Base-by-base conservation (phyloP, 2,797 vertebrate species). In the Catharus ustulatus region DNA sequence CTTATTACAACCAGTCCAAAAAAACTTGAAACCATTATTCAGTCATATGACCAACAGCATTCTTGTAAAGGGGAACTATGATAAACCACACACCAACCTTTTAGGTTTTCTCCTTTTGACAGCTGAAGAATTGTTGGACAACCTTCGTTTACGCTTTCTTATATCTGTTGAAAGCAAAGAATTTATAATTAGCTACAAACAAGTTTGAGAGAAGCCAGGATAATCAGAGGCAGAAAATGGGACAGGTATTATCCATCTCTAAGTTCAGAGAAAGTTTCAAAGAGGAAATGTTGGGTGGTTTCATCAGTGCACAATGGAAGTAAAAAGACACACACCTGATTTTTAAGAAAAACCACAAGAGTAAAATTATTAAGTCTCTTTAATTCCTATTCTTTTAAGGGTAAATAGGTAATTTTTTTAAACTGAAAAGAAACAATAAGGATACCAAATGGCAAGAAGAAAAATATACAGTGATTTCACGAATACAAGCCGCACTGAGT, bases 141-240 rank as follows among this genome's bases (percentile, higher is more conserved):
- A 98, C 96, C 98, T 98, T 58, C 98, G 97, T 51, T 98, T 98
- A 78, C 96, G 98, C 77, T 99, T 98, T 96, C 94, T 98, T 68
- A 98, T 97, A 95, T 94, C 97, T 98, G 96, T 96, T 87, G 85
- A 78, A 71, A 87, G 52, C 36, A 76, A 73, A 73, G 29, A 66
- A 61, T 71, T 93, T 63, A 69, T 11, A 76, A 74, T 19, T 59
- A 6, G 6, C 38, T 45, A 63, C 7, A 46, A 63, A 79, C 7
- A 57, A 62, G 21, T 77, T 54, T 43, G 82, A 66, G 30, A 63
- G n/a, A 75, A 93, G 69, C 34, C 4, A 77, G 11, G 23, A 58
- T 9, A 66, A 13, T 40, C 40, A 32, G 75, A 93, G 45, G 45
- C n/a, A 72, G 63, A 71, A 94, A 89, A 49, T 3, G 6, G 2